A percentile compares a stretch with the other conserved stretches of the same genome.
phyloP scores from a whole-genome alignment of 2,113 vertebrate species.

The Cathartes aura region DNA sequence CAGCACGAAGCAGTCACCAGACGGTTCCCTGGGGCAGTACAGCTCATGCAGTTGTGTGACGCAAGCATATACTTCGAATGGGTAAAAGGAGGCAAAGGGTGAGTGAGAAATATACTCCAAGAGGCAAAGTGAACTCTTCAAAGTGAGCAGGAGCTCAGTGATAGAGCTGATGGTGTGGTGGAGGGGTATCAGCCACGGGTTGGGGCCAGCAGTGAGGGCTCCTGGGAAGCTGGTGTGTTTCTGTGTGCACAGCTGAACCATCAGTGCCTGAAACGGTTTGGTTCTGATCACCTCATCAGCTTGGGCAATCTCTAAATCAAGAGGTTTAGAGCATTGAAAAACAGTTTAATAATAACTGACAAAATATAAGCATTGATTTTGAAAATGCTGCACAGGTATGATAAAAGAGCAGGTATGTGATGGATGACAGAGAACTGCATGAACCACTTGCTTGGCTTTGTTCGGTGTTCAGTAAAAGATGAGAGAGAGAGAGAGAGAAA shows the following conservation, averaged over 20 bases:
- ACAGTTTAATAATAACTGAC: not conserved
- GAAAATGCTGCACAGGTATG: not conserved
- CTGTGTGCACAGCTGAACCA: not conserved
- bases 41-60: not conserved
- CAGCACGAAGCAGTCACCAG: not conserved
- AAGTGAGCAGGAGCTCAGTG: not conserved
- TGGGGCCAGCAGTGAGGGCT: not conserved
- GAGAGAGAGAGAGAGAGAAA: not conserved
- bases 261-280: not conserved
- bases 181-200: not conserved
- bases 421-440: not conserved
- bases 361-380: not conserved
- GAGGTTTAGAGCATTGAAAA: not conserved
- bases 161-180: not conserved
- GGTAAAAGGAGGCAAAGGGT: not conserved
- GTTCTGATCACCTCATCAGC: not conserved
- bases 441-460: not conserved
- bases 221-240: accelerated
- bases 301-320: not conserved
- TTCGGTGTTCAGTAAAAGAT: not conserved
- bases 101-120: not conserved
- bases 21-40: not conserved
- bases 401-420: not conserved
- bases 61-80: not conserved
- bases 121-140: not conserved